These are phyloP conservation scores for Ooceraea biroi DNA, from an alignment of 1,140 invertebrate genomes.

Conservation along the genomic window DNA sequence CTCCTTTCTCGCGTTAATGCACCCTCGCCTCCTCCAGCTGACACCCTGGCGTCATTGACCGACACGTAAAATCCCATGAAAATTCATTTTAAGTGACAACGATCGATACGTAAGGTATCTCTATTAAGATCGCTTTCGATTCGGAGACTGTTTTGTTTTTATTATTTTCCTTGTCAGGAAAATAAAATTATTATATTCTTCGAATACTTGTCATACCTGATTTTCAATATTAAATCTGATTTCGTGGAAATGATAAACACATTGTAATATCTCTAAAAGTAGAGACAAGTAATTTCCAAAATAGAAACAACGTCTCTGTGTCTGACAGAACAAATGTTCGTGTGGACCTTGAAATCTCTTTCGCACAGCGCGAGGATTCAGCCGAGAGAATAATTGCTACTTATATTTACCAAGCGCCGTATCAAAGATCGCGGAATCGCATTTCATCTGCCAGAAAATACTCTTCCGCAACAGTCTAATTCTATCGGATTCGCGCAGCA, in stretches of 20 bases:
- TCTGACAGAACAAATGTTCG: slow-evolving; percentile 12
- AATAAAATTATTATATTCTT: too few relatives aligned
- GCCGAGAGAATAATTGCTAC: slow-evolving; percentile 30
- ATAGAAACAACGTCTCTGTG: not conserved
- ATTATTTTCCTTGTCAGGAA: too few relatives aligned
- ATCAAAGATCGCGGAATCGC: slow-evolving; percentile 23
- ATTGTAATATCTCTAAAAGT: too few relatives aligned
- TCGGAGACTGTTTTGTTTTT: too few relatives aligned
- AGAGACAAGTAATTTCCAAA: slow-evolving; percentile 20
- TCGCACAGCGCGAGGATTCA: not conserved
- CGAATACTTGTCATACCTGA: too few relatives aligned
- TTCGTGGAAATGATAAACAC: too few relatives aligned
- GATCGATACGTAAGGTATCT: too few relatives aligned
- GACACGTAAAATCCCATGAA: not conserved
- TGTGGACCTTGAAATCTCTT: slow-evolving; percentile 23
- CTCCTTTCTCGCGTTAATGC: slow-evolving; percentile 64
- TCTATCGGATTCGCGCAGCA: not conserved
- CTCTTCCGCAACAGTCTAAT: not conserved
- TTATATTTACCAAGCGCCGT: slow-evolving; percentile 9
- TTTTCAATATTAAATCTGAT: too few relatives aligned
- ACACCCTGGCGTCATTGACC: slow-evolving; percentile 27
- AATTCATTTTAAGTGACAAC: not conserved
- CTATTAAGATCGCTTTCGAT: too few relatives aligned
- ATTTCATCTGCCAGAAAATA: slow-evolving; percentile 63
- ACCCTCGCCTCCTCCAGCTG: slow-evolving; percentile 59